phyloP scores from a whole-genome alignment of 2,113 vertebrate genomes.

The Cyprichromis sp. region DNA sequence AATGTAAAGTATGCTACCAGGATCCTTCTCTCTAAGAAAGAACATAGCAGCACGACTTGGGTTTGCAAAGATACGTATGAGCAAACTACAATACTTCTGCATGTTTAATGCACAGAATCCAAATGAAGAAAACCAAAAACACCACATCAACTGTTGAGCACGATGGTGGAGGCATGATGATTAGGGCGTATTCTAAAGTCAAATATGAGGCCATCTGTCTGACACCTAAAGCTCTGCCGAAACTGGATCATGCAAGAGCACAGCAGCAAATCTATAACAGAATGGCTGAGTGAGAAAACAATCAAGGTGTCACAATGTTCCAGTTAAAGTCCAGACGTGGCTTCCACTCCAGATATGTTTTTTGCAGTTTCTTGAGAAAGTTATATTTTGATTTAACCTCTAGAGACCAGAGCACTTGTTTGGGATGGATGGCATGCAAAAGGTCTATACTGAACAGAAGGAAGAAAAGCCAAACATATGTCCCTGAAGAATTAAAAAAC shows the following conservation, averaged over 20 bases:
- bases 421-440: background rate
- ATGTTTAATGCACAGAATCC: background rate
- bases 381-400: background rate
- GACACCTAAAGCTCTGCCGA: background rate
- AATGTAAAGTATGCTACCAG: background rate
- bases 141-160: background rate
- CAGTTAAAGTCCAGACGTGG: background rate
- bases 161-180: background rate
- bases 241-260: background rate
- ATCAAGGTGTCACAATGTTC: background rate
- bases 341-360: background rate
- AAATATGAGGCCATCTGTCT: background rate
- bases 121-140: background rate
- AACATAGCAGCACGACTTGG: background rate
- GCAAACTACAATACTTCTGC: background rate
- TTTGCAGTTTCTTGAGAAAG: background rate
- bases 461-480: background rate
- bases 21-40: background rate
- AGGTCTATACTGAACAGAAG: background rate
- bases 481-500: background rate
- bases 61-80: background rate
- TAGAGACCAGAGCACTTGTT: background rate
- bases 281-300: background rate
- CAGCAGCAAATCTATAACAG: background rate
- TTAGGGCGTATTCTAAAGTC: background rate